phyloP scores from a whole-genome alignment of 1,140 invertebrate genomes.

The Chymomyza costata region DNA sequence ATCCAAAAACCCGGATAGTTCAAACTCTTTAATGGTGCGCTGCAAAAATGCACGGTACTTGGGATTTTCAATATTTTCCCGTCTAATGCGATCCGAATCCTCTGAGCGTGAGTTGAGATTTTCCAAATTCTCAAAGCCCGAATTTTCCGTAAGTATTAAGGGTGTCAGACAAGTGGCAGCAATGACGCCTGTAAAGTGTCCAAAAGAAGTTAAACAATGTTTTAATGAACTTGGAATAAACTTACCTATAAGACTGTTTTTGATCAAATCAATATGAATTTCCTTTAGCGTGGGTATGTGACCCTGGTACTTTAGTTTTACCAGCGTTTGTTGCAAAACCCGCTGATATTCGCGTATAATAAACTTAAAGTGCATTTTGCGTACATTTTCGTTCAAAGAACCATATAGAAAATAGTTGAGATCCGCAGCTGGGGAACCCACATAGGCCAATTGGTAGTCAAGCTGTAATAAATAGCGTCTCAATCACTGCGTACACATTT shows the following conservation, averaged over 20 bases:
- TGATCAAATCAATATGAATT: conserved; percentile 66
- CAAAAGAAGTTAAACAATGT: neutral
- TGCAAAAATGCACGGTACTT: conserved; percentile 69
- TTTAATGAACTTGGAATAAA: neutral
- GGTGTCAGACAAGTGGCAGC: conserved; percentile 71
- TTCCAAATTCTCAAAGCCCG: conserved; percentile 56
- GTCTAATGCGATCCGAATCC: conserved; percentile 54
- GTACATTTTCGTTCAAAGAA: conserved; percentile 77
- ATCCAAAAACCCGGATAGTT: conserved; percentile 65
- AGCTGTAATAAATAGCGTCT: conserved; percentile 75
- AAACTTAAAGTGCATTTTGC: conserved; percentile 76
- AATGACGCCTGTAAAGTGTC: conserved; percentile 50
- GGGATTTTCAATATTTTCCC: conserved; percentile 67
- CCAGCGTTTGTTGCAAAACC: conserved; percentile 53
- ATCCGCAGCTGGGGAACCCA: conserved; percentile 79
- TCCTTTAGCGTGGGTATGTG: conserved; percentile 67
- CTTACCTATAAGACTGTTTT: conserved; percentile 64
- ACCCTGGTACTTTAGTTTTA: conserved; percentile 54
- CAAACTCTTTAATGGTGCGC: conserved; percentile 67
- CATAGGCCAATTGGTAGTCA: conserved; percentile 78
- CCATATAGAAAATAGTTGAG: conserved; percentile 78
- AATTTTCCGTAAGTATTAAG: conserved; percentile 58
- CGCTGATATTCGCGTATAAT: conserved; percentile 77
- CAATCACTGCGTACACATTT: neutral
- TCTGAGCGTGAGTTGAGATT: conserved; percentile 58